A percentile compares a stretch with the other conserved stretches of the same genome.
These are phyloP conservation scores for Pyrgilauda ruficollis DNA, from an alignment of 2,113 vertebrate genomes.

Conservation along the genomic window DNA sequence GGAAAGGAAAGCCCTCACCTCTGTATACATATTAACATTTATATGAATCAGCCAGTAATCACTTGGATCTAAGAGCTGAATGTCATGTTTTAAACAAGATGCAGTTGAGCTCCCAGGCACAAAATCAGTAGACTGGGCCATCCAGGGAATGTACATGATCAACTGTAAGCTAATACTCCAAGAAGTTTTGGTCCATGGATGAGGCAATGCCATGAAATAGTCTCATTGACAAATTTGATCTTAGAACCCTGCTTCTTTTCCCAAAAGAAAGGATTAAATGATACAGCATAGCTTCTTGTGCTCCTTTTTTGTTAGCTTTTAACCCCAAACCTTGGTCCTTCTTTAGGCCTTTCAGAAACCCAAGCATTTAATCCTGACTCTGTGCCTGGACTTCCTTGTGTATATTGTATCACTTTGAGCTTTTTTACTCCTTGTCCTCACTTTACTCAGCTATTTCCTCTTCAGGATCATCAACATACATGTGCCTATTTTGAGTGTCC, in stretches of 20 bases:
- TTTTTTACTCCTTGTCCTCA: background rate
- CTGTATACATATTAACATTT: conserved; percentile 16
- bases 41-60: conserved; percentile 4
- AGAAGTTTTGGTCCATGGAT: background rate
- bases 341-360: background rate
- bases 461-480: background rate
- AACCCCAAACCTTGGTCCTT: background rate
- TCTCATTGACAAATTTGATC: background rate
- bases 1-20: conserved; percentile 12
- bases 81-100: background rate
- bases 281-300: background rate
- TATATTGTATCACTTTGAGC: background rate
- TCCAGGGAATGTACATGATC: background rate
- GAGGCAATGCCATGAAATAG: background rate
- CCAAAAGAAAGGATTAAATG: background rate
- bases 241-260: background rate
- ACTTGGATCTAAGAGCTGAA: background rate
- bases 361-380: background rate
- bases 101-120: background rate
- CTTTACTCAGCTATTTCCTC: background rate
- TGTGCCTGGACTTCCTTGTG: background rate
- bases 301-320: background rate
- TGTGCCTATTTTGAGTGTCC: background rate
- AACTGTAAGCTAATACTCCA: background rate
- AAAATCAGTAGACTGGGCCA: background rate